Percentiles rank a stretch among this genome's conserved stretches.
These are phyloP conservation scores for Grallaria varia DNA, from an alignment of 2,113 vertebrate genomes.

Conservation along the genomic window DNA sequence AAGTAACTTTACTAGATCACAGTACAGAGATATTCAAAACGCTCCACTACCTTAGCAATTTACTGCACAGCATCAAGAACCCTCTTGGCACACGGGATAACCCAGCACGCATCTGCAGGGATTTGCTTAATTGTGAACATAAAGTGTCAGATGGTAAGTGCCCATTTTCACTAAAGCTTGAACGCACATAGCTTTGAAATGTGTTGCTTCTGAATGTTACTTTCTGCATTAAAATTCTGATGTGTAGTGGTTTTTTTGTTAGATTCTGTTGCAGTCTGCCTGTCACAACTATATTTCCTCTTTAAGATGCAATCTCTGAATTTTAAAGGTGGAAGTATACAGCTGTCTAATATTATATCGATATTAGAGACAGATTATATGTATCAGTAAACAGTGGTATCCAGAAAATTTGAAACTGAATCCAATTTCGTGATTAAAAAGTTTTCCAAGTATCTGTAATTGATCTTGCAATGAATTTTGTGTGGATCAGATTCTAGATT, in stretches of 20 bases:
- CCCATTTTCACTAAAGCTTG: background rate
- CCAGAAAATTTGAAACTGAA: background rate
- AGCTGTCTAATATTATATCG: background rate
- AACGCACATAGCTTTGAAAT: background rate
- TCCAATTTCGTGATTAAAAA: background rate
- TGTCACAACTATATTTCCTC: background rate
- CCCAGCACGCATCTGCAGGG: constrained; percentile 92
- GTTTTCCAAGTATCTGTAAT: background rate
- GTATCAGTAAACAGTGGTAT: background rate
- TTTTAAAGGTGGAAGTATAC: background rate
- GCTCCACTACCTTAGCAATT: constrained; percentile 86
- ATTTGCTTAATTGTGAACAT: constrained; percentile 88
- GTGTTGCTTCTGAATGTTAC: background rate
- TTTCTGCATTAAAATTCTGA: background rate
- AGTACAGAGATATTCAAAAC: constrained; percentile 90
- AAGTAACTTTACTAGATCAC: constrained; percentile 81
- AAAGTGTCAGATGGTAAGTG: constrained; percentile 86
- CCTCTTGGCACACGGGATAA: constrained; percentile 90
- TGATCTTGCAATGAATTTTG: background rate
- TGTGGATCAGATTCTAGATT: background rate
- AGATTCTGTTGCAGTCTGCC: background rate
- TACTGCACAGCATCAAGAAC: constrained; percentile 90
- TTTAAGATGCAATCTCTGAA: background rate
- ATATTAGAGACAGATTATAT: background rate
- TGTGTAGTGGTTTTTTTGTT: background rate